Base-by-base conservation (phyloP, 2,888 invertebrate species). In the Apamea anceps region DNA sequence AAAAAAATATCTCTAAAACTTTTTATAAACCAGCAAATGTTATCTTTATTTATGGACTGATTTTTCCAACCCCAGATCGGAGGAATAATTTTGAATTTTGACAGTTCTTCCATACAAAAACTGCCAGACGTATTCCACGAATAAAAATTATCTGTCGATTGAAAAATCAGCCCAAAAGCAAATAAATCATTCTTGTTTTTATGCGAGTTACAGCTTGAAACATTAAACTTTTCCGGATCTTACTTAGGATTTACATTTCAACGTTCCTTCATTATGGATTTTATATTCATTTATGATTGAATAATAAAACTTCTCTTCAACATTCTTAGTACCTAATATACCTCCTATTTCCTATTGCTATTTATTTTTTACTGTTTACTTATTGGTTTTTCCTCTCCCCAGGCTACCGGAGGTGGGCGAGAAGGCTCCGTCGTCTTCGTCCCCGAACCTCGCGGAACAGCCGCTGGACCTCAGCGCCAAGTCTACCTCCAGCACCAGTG, bases 401-500 rank as follows among this genome's bases (percentile, higher is more conserved):
- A 96, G 96, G 92, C 90, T 95, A 75, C 85, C 89, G 45, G 96
- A 95, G 72, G 92, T 90, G 67, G 90, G 91, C 74, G 97, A 97
- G 80, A 96, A 97, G 93, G 94, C 96, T 87, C 92, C 94, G 72
- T 94, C 94, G 70, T 95, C 95, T 84, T 92, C 95, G 63, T 96
- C 97, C 25, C 97, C 97, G 77, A 97, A 97, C 92, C 95, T 97
- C 87, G 95, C 97, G 86, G 98, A 98, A 93, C 98, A 98, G 95
- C 99, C 99, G 37, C 97, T 99, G 91, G 99, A 99, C 97, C 98
- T 99, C 93, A 99, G 98, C 97, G 98, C 98, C 93, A 98, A 97
- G 97, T 98, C 97, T 92, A 98, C 97, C 87, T 97, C 97, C 91
- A 96, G 96, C 91, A 96, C 96, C 81, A 96, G 96, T 45, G 97